phyloP scores from a whole-genome alignment of 2,113 vertebrate species.

The Suricata suricatta region DNA sequence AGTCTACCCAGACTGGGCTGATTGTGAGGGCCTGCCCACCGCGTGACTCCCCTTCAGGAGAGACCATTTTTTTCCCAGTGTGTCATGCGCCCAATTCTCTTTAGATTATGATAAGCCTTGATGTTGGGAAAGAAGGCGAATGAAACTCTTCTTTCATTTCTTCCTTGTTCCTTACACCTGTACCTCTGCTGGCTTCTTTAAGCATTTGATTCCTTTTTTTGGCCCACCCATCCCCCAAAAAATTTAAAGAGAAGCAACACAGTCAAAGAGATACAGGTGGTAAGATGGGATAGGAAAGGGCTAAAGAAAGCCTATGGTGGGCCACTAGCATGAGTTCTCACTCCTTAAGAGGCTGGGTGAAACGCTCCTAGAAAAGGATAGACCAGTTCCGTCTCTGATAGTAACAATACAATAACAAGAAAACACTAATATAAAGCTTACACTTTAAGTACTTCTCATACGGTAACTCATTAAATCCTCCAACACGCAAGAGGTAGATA shows the following conservation, averaged over 20 bases:
- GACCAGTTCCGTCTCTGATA: background rate
- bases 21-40: background rate
- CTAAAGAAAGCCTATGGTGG: background rate
- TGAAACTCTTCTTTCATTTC: background rate
- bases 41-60: background rate
- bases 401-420: background rate
- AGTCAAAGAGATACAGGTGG: background rate
- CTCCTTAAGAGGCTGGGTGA: background rate
- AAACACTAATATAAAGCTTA: background rate
- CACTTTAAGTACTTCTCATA: background rate
- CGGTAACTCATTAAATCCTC: background rate
- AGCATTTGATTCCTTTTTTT: background rate
- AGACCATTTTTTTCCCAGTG: background rate
- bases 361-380: background rate
- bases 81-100: background rate
- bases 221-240: background rate
- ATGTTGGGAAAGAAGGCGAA: background rate
- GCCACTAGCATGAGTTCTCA: background rate
- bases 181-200: background rate
- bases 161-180: background rate
- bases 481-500: background rate
- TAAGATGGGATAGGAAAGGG: background rate
- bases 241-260: background rate
- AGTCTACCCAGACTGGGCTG: fast-evolving
- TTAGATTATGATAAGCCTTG: background rate